These are phyloP conservation scores for Adelges cooleyi DNA, from an alignment of 1,140 invertebrate species.

Conservation along the genomic window DNA sequence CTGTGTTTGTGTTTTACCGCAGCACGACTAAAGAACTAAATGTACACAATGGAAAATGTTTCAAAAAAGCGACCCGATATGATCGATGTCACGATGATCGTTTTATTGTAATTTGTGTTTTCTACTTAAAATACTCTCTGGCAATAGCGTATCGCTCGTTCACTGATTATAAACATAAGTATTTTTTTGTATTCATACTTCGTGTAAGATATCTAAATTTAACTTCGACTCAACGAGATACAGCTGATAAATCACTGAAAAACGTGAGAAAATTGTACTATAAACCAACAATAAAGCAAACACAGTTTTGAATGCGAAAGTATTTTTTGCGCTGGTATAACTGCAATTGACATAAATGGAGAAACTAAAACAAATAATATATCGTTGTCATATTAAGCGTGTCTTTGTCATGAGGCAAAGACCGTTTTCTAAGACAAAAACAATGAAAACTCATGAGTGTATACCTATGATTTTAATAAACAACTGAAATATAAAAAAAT, in stretches of 20 bases:
- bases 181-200: not conserved
- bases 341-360: too few relatives aligned
- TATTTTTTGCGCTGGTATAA: too few relatives aligned
- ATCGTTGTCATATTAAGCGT: too few relatives aligned
- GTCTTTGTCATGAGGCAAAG: too few relatives aligned
- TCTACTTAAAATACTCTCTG: not conserved
- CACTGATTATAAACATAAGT: not conserved
- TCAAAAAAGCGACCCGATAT: not conserved
- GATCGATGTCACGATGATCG: conserved; percentile 2
- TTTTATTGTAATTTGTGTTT: conserved; percentile 9
- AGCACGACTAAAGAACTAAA: conserved; percentile 1
- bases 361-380: too few relatives aligned
- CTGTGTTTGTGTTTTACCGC: not conserved
- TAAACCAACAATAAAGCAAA: too few relatives aligned
- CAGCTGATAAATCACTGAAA: not conserved
- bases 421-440: too few relatives aligned
- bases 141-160: too few relatives aligned
- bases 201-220: not conserved
- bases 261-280: not conserved
- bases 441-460: too few relatives aligned
- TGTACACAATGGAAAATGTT: not conserved
- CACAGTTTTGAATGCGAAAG: too few relatives aligned
- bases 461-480: too few relatives aligned
- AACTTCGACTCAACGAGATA: not conserved
- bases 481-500: too few relatives aligned